Base-by-base conservation (phyloP, 2,797 vertebrate species). In the Enteromius afrohamiltoni region DNA sequence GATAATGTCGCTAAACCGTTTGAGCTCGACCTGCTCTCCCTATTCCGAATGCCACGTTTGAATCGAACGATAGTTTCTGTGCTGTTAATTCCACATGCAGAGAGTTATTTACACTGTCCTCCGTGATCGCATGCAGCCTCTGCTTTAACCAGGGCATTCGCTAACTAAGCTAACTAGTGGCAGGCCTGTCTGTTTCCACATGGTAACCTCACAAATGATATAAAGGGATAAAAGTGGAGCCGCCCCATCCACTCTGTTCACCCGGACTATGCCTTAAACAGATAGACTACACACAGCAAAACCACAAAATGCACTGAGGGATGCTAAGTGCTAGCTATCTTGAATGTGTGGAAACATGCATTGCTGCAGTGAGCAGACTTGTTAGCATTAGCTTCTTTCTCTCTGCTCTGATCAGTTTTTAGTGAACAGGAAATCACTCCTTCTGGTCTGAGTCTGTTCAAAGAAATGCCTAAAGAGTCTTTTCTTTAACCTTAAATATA, bases 281-380 rank as follows among this genome's bases (percentile, higher is more conserved):
- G 73, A 83, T 77, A 55, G 62, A 83, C 51, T 76, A 80, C 68
- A 84, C 79, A 87, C 83, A 67, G 51, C 73, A 67, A 79, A 77
- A 80, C 77, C 82, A 80, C 84, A 89, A 83, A 82, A 85, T 85
- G 87, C 80, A 83, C 83, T 78, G 40, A 79, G 80, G 55, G 84
- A 88, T 87, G 85, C 88, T 80, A 80, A 89, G 84, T 70, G 85
- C 82, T 84, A 84, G 84, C 85, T 86, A 75, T 86, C 86, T 79
- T 74, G 64, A 71, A 85, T 31, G 65, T 73, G 86, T 86, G 82
- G 80, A 85, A 83, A 85, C 87, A 88, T 89, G 88, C 87, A 87
- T 76, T 68, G 82, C 65, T 80, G 82, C 81, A 68, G 82, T 80
- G 77, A 80, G 67, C 58, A 83, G 51, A 58, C 64, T 60, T 69